A percentile compares a stretch with the other conserved stretches of the same genome.
phyloP scores from a whole-genome alignment of 2,888 invertebrate genomes.

The Mactromeris polynyma region DNA sequence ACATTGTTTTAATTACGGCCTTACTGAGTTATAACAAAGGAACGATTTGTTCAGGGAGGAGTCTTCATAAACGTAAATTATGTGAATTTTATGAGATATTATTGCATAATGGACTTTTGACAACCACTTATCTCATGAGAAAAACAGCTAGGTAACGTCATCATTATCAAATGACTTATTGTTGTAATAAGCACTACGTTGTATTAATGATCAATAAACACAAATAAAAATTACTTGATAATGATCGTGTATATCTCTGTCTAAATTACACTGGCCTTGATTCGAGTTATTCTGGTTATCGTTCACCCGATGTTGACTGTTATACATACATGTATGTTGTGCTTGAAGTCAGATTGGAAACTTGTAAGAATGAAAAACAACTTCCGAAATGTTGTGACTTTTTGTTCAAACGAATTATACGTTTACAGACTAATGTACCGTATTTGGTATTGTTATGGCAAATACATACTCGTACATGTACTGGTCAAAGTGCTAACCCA shows the following conservation, averaged over 20 bases:
- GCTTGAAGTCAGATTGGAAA: not conserved
- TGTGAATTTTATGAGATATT: not conserved
- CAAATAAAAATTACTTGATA: not conserved
- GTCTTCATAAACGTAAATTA: not conserved
- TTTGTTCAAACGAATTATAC: no score
- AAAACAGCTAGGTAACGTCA: not conserved
- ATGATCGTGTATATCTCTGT: not conserved
- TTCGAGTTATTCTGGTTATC: not conserved
- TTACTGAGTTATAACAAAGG: not conserved
- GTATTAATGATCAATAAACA: not conserved
- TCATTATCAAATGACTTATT: not conserved
- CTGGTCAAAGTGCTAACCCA: no score
- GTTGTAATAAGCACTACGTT: not conserved
- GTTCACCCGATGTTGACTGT: not conserved
- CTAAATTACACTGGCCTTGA: not conserved
- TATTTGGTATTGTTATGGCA: no score
- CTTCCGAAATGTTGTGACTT: no score
- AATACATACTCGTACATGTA: no score
- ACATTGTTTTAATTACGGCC: no score
- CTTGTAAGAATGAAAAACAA: not conserved
- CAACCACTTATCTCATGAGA: slow-evolving; percentile 6
- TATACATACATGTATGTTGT: not conserved
- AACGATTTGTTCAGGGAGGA: not conserved
- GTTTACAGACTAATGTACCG: no score
- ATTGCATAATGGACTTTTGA: slow-evolving; percentile 34